These are phyloP conservation scores for Acanthococcus lagerstroemiae DNA, from an alignment of 2,888 invertebrate species.

Conservation along the genomic window DNA sequence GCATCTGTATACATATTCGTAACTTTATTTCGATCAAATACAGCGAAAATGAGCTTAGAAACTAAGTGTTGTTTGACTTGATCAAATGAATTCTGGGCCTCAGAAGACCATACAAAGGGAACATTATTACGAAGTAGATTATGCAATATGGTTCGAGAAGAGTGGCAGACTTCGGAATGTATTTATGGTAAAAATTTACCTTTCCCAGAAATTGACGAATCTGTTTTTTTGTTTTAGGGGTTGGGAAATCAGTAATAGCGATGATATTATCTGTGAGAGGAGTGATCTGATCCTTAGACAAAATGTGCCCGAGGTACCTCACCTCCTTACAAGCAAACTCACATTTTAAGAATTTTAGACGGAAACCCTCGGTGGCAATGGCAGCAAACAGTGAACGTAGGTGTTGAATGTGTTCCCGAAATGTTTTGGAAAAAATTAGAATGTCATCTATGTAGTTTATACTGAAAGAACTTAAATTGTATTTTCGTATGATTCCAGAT, in stretches of 20 bases:
- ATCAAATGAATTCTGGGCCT: conserved; percentile 32
- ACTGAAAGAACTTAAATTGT: conserved; percentile 22
- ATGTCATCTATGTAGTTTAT: conserved; percentile 27
- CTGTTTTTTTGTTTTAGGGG: conserved; percentile 15
- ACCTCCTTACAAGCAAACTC: conserved; percentile 8
- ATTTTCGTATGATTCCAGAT: conserved; percentile 18
- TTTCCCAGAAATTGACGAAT: conserved; percentile 29
- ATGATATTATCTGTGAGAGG: conserved; percentile 25
- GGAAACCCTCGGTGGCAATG: conserved; percentile 3
- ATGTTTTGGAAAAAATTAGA: conserved; percentile 17
- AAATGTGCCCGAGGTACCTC: conserved; percentile 22
- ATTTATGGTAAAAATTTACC: conserved; percentile 30
- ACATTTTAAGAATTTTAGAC: conserved; percentile 5
- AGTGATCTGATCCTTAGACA: conserved; percentile 16
- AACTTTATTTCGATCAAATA: conserved; percentile 34
- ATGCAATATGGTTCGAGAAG: conserved; percentile 19
- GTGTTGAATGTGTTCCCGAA: not conserved
- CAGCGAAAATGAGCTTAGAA: conserved; percentile 32
- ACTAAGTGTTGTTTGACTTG: conserved; percentile 27
- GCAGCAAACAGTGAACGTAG: not conserved
- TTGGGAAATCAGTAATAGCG: conserved; percentile 18
- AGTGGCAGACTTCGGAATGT: conserved; percentile 14
- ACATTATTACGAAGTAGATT: conserved; percentile 30
- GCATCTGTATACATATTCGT: conserved; percentile 35
- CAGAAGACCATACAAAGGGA: conserved; percentile 33